Base-by-base conservation (phyloP, 2,797 vertebrate species). In the Melanotaenia nigrans region DNA sequence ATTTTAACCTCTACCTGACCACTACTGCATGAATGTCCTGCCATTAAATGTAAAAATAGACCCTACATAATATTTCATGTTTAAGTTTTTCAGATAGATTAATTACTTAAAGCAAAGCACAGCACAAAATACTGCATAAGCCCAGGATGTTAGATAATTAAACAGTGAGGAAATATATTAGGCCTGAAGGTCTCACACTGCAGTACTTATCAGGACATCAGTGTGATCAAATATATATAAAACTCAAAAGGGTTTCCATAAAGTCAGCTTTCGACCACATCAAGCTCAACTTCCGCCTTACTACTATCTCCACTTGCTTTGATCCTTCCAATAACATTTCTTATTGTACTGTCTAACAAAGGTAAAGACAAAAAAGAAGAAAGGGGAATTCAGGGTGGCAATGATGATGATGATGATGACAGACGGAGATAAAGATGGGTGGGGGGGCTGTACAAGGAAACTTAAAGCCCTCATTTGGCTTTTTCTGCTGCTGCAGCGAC, bases 401-500 rank as follows among this genome's bases (percentile, higher is more conserved):
- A 73, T 55, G 49, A 24, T n/a, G 65, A 42, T 45, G 42, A 45
- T 45, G 42, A 33, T 62, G 78, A 74, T 51, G 60, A 1, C 25
- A 25, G 25, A 25, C 25, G 25, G 25, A 25, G 25, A 25, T 25
- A 25, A 7, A 16, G 8, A 10, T 54, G 51, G 63, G 60, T 25
- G 25, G 25, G 25, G 25, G 45, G 14, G 61, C 60, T 89, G 78
- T 89, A 90, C 82, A 87, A 57, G 62, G 51, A 68, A 78, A 78
- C 79, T 75, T 85, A 64, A 75, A 74, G 71, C 53, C 66, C 71
- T 95, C 95, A 98, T 95, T 99, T 99, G 93, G 95, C 84, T 94
- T 97, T 98, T 79, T 96, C 96, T 5, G 93, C 90, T 32, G 96
- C 93, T 51, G 90, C 61, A 84, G 94, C 88, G 35, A 92, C 94